phyloP scores from a whole-genome alignment of 2,797 vertebrate species.

The Gymnothorax reevesii region DNA sequence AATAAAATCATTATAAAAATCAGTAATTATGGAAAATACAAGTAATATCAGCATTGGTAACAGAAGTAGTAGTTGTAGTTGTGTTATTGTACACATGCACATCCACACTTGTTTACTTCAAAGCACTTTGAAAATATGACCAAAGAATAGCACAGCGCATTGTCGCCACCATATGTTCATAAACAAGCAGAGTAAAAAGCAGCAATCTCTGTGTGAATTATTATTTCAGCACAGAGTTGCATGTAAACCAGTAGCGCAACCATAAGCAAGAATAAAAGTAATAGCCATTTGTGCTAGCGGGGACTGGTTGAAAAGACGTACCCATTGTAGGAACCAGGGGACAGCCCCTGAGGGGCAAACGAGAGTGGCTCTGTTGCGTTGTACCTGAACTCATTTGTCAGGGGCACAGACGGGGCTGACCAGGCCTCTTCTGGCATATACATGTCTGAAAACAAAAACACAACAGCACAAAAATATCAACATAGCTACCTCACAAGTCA shows the following conservation, averaged over 20 bases:
- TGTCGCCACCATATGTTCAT: neutral
- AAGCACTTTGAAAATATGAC: neutral
- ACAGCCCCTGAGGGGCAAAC: constrained; percentile 74
- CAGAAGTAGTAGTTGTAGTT: neutral
- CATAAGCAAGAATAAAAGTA: neutral
- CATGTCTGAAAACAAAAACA: constrained; percentile 50
- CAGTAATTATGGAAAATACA: neutral
- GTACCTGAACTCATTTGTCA: constrained; percentile 88
- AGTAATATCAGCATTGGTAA: neutral
- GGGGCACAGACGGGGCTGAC: constrained; percentile 82
- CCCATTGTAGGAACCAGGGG: constrained; percentile 77
- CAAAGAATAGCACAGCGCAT: neutral
- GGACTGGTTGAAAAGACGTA: constrained; percentile 50
- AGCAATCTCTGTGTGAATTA: neutral
- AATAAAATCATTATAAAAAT: neutral
- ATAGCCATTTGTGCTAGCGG: neutral
- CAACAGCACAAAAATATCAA: neutral
- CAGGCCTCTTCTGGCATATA: constrained; percentile 84
- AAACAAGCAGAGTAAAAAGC: no score
- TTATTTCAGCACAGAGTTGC: neutral
- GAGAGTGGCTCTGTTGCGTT: constrained; percentile 77
- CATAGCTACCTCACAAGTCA: neutral
- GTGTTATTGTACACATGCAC: neutral
- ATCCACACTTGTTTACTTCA: neutral
- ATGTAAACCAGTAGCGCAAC: neutral